Base-by-base conservation (phyloP, 1,140 invertebrate species). In the Neocloeon triangulifer region DNA sequence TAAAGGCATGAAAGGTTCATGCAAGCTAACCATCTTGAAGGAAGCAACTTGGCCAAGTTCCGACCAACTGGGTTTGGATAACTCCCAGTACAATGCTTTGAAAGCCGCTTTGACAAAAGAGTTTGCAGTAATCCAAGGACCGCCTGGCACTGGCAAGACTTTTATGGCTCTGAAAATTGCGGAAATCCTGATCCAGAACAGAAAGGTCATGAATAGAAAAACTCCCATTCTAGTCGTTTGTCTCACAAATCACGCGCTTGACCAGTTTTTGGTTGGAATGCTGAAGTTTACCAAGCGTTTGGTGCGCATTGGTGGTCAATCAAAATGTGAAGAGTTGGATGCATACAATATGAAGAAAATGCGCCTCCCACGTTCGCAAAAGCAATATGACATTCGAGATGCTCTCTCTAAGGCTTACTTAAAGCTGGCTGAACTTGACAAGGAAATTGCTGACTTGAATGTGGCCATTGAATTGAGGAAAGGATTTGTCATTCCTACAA, bases 181-280 rank as follows among this genome's bases (percentile, higher is more conserved):
- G 3, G 22, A 46, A 25, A 36, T 42, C 8, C 32, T 53, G 6
- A 30, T 53, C 4, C 33, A 43, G 18, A 48, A 49, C 34, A 34
- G 36, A 12, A 32, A 2, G 3, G 9, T 2, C 8, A n/a, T n/a
- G n/a, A n/a, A n/a, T n/a, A 12, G 10, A 31, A 7, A 2, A 18
- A n/a, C 28, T 15, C 64, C 65, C 4, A 61, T 69, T 15, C 40
- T 69, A 4, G 48, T 69, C 19, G 58, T 67, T 13, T 66, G 62
- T 40, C 62, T 56, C 37, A 69, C 61, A 13, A 68, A 69, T 41
- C 64, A 69, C 47, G 65, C 66, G 7, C 37, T 69, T 6, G 66
- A 69, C 48, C 62, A 69, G 43, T 68, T 69, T 44, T 40, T 69
- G 9, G 62, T 66, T 46, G 59, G 56, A 4, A 53, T 62, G 23